phyloP scores from a whole-genome alignment of 2,113 vertebrate species.

The Bettongia penicillata region DNA sequence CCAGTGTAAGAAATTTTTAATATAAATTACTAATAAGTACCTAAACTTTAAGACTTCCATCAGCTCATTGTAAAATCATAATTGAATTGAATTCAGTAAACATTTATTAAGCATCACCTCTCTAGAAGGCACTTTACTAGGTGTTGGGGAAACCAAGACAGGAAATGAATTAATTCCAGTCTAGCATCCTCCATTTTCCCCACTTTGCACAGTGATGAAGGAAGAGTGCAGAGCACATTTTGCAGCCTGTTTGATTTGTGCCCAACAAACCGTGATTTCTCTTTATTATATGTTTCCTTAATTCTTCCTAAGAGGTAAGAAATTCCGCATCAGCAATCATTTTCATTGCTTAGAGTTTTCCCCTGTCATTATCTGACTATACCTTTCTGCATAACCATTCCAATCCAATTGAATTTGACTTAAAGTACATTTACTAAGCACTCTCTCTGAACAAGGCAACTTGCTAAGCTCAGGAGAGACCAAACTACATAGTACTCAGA shows the following conservation, averaged over 20 bases:
- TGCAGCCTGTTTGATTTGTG: neutral
- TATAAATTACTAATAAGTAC: constrained; percentile 22
- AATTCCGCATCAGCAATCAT: neutral
- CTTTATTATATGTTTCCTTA: neutral
- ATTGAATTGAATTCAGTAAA: neutral
- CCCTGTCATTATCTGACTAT: neutral
- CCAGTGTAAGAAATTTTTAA: neutral
- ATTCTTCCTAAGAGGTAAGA: neutral
- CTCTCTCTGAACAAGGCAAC: neutral
- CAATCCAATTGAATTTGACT: neutral
- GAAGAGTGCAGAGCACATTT: neutral
- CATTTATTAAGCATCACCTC: too few relatives aligned
- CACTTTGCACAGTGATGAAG: neutral
- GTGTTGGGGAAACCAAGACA: neutral
- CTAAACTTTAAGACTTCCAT: constrained; percentile 2
- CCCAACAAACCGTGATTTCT: neutral
- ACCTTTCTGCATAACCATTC: neutral
- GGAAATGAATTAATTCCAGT: neutral
- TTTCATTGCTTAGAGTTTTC: neutral
- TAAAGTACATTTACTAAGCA: neutral
- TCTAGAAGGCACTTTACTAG: neutral
- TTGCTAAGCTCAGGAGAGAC: neutral
- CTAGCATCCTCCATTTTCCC: neutral
- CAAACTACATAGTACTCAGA: neutral
- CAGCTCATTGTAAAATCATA: constrained; percentile 35